Base-by-base conservation (phyloP, 2,797 vertebrate genomes). In the Oreortyx pictus region DNA sequence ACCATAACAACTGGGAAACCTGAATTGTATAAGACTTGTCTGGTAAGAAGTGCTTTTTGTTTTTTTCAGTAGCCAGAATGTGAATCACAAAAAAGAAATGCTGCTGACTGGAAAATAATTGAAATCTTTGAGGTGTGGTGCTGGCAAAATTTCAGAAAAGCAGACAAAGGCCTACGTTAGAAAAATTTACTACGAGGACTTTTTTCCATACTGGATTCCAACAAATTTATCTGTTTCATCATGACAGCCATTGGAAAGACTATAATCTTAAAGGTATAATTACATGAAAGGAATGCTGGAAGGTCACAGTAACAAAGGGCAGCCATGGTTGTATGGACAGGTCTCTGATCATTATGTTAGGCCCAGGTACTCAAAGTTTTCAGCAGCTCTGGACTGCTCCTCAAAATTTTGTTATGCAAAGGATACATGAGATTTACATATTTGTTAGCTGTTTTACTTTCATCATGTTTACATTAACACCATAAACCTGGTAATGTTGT, bases 101-200 rank as follows among this genome's bases (percentile, higher is more conserved):
- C 56, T 91, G 62, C 64, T 91, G 93, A 91, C 83, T 91, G 88
- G 39, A 81, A 66, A 60, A 68, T 90, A 95, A 95, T 78, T 78
- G 83, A 92, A 92, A 86, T 90, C 86, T 91, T 92, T 56, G 77
- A 92, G 93, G 81, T 89, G 50, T 59, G 47, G 39, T 39, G 83
- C 77, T 94, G 92, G 88, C 92, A 95, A 66, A 82, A 91, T 64
- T 93, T 92, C 93, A 89, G 88, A 82, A 56, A 86, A 90, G 27
- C 31, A 92, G 88, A 86, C 81, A 87, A 86, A 95, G 64, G 43
- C 77, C 90, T 70, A 44, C 0, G 1, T 50, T 78, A 66, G 67
- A 70, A 91, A 74, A 86, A 82, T 61, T 44, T 79, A 89, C 50
- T 78, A 37, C 35, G 54, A 59, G 24, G 25, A 74, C 39, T 73